Conservation (phyloP, 2,888 invertebrate species). For the Drosophila niveifrons region DNA sequence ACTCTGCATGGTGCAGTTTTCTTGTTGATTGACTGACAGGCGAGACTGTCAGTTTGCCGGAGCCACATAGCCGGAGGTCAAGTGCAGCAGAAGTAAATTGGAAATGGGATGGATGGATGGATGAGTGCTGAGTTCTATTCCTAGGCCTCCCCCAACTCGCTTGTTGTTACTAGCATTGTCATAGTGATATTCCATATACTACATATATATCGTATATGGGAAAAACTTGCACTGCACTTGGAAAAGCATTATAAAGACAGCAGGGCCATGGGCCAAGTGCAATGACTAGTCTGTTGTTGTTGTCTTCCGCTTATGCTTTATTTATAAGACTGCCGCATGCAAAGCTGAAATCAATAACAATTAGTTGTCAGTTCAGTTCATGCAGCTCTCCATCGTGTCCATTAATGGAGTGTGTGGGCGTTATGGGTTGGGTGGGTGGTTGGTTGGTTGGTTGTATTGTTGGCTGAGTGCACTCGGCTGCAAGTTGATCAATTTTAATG, state of each 20-base stretch:
- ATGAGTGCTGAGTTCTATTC: constrained; percentile 31
- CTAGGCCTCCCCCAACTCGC: constrained; percentile 17
- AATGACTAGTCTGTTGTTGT: constrained; percentile 27
- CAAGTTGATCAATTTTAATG: constrained; percentile 34
- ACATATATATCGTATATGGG: neutral
- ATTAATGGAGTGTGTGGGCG: constrained; percentile 5
- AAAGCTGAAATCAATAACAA: constrained; percentile 61
- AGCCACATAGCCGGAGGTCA: constrained; percentile 48
- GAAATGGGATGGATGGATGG: neutral
- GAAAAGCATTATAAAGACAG: constrained; percentile 19
- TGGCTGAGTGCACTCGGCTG: neutral
- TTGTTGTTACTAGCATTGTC: constrained; percentile 31
- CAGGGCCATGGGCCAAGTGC: constrained; percentile 21
- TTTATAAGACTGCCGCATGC: constrained; percentile 30
- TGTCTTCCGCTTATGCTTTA: constrained; percentile 33
- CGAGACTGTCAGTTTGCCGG: constrained; percentile 36
- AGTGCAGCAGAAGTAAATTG: constrained; percentile 48
- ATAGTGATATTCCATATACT: constrained; percentile 30
- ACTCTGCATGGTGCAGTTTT: constrained; percentile 49
- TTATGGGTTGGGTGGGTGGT: neutral
- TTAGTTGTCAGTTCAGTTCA: constrained; percentile 55
- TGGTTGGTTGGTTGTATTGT: too few relatives aligned
- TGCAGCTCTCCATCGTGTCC: constrained; percentile 15
- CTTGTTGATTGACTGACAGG: constrained; percentile 62
- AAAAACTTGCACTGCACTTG: constrained; percentile 23